Base-by-base conservation (phyloP, 2,797 vertebrate species). In the Clarias fuscus region DNA sequence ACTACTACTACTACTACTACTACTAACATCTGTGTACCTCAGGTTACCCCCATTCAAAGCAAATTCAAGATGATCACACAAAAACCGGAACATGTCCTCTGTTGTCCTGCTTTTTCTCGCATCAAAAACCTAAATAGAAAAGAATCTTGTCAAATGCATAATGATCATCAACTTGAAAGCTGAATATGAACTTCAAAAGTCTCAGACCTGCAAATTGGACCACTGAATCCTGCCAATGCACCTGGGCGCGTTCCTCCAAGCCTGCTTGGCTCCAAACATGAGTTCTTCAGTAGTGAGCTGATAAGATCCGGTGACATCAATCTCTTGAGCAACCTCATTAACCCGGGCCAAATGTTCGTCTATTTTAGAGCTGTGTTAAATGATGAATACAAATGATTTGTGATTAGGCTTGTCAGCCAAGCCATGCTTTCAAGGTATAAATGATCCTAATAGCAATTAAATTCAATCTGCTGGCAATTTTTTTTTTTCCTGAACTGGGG, bases 161-260 rank as follows among this genome's bases (percentile, higher is more conserved):
- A 14, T 61, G 27, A 58, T 33, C n/a, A 22, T 67, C 53, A 22
- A 20, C 40, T 10, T 71, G 43, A 78, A 62, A 40, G 68, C 1
- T 61, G 20, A 71, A 27, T 27, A 37, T 18, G 43, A 77, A 8
- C 24, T 56, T 67, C 3, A 24, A 53, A 48, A 27, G 37, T 30
- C 14, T 81, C 61, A 65, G 58, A 85, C 87, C 87, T 88, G 84
- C 48, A 88, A 85, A 65, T 88, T 88, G 40, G 87, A 92, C 97
- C 97, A 97, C 92, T 97, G 97, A 90, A 97, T 97, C 72, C 97
- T 94, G 59, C 97, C 97, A 0, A 97, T 97, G 88, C 97, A 97
- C 30, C 96, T 91, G 0, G 97, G 96, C 0, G 97, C 97, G 0
- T 97, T 97, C 88, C 97, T 95, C 97, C 97, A 97, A 58, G 96